Base-by-base conservation (phyloP, 2,888 invertebrate genomes). In the Nemoura dubitans region DNA sequence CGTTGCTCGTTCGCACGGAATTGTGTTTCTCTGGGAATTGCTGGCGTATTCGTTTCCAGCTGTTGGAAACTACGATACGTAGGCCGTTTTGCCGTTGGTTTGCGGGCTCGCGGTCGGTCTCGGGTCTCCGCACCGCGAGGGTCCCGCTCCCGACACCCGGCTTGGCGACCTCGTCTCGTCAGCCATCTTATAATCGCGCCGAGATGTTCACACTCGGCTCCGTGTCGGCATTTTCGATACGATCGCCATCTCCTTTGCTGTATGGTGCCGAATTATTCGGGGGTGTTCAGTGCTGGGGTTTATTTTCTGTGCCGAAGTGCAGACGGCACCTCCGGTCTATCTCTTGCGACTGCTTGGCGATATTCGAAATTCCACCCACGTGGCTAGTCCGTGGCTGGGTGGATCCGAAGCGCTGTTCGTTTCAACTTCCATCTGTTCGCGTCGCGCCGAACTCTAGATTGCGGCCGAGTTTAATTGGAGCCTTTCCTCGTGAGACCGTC, bases 161-260 rank as follows among this genome's bases (percentile, higher is more conserved):
- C n/a, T n/a, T n/a, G n/a, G 84, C 29, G 84, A 84, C 84, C 84
- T 84, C 43, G 84, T 76, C 84, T 84, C 43, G 84, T 76, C 84
- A 76, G 84, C 84, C 84, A 84, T 84, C 76, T 84, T 84, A 76
- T 30, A 27, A 29, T 81, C 81, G 29, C 27, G 10, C 30, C 21
- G 28, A 81, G 30, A 81, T 59, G 59, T 59, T 59, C 59, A 14
- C 59, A 59, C 59, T 59, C 14, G 59, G 14, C 1, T 21, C 59
- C 36, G 36, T 59, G 21, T 10, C 59, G 21, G 59, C 14, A 7
- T 59, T 59, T 59, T 21, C 59, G 6, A 10, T 1, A 59, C 14
- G 2, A 16, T 59, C 21, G 2, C 6, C 59, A 1, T 10, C 59
- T 14, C 59, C 2, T 21, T 59, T 14, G 59, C 3, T 59, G 16